Percentiles rank a stretch among this genome's conserved stretches.
phyloP scores from a whole-genome alignment of 2,113 vertebrate species.

The Tachycineta bicolor region DNA sequence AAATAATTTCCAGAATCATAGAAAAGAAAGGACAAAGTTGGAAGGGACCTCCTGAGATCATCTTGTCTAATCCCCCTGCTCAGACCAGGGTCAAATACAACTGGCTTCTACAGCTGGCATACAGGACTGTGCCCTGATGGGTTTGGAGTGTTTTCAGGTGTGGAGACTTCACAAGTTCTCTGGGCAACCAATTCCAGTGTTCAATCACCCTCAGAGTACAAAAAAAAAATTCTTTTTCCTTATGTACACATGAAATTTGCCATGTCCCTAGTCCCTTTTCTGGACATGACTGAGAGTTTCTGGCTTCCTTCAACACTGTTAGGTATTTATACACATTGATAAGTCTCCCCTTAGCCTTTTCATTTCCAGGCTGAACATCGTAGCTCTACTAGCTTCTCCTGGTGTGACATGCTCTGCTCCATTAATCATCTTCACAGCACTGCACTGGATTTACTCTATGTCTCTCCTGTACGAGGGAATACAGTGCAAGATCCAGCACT shows the following conservation, averaged over 20 bases:
- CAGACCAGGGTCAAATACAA: background rate
- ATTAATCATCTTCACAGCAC: background rate
- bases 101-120: background rate
- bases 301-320: background rate
- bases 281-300: background rate
- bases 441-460: background rate
- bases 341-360: background rate
- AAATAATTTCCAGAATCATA: background rate
- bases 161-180: background rate
- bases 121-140: background rate
- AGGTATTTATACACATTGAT: background rate
- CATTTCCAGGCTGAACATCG: background rate
- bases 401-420: background rate
- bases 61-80: background rate
- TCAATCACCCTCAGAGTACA: background rate
- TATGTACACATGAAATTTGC: background rate
- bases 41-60: background rate
- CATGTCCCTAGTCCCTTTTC: background rate
- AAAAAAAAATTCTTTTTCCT: background rate
- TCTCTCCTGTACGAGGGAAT: background rate
- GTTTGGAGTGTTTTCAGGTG: background rate
- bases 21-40: background rate
- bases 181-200: background rate
- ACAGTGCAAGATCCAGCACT: background rate
- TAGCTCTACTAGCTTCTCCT: background rate